Percentiles rank a stretch among this genome's conserved stretches.
Evolutionary conservation across 2,888 invertebrate species (phyloP).

Genomic region (Ctenicera cuprea): DNA sequence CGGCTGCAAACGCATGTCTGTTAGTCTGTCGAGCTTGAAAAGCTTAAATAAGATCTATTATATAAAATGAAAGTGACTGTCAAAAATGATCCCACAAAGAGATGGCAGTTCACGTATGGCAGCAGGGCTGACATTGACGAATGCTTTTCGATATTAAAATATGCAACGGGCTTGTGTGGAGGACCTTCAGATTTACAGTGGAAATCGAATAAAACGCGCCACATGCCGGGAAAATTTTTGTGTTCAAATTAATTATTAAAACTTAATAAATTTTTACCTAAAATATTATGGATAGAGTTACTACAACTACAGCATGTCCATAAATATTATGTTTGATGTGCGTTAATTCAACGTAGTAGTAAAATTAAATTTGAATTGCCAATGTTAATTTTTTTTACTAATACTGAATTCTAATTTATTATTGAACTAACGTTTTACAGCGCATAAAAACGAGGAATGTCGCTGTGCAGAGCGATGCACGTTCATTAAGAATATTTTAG

Average conservation of each 20-base stretch:
- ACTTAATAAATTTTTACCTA: background rate
- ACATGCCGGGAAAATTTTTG: slow-evolving; percentile 21
- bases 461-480: slow-evolving; percentile 6
- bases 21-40: slow-evolving; percentile 26
- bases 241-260: slow-evolving; percentile 20
- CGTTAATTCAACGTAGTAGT: background rate
- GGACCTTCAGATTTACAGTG: slow-evolving; percentile 25
- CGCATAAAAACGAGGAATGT: slow-evolving; percentile 21
- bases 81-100: slow-evolving; percentile 45
- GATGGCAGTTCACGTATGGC: slow-evolving; percentile 45
- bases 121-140: slow-evolving; percentile 38
- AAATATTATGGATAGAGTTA: too few species aligned
- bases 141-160: slow-evolving; percentile 38
- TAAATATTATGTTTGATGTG: too few species aligned
- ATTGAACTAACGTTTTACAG: slow-evolving; percentile 4
- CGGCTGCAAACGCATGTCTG: slow-evolving; percentile 26
- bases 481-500: slow-evolving; percentile 14
- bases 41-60: slow-evolving; percentile 43
- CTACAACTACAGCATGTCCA: too few species aligned
- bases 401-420: slow-evolving; percentile 4
- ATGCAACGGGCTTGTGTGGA: slow-evolving; percentile 34
- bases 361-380: slow-evolving; percentile 18
- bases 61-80: slow-evolving; percentile 42
- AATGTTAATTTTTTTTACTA: slow-evolving; percentile 4
- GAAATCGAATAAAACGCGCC: slow-evolving; percentile 29